Evolutionary conservation across 64 coral and sea anemone species (phyloP).

Genomic region (Montipora efflorescens): DNA sequence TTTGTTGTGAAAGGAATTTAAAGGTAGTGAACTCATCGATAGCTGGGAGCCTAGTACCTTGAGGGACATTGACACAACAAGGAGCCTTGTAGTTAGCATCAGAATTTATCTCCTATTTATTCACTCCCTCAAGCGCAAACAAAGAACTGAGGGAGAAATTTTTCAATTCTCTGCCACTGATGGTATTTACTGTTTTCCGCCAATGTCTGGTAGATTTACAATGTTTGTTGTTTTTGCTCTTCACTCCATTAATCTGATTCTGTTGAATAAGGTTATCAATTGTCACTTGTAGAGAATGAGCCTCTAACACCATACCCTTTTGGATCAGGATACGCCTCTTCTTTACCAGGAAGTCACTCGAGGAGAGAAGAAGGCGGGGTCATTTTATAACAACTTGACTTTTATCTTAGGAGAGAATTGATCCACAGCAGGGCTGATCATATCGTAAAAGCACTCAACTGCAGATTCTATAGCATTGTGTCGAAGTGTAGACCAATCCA

Average conservation of each 20-base stretch:
- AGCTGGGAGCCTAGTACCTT: too few species aligned
- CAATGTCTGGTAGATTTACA: slow-evolving; percentile 2
- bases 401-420: background rate
- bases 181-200: slow-evolving; percentile 59
- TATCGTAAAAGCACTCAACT: background rate
- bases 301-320: slow-evolving; percentile 25
- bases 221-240: slow-evolving; percentile 23
- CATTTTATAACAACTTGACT: background rate
- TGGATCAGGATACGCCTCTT: background rate
- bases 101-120: slow-evolving; percentile 62
- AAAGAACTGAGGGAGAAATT: slow-evolving; percentile 21
- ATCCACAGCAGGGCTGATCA: background rate
- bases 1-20: too few species aligned
- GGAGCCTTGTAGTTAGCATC: slow-evolving; percentile 49
- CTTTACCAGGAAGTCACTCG: background rate
- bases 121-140: slow-evolving; percentile 53
- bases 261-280: slow-evolving; percentile 56
- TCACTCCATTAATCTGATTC: slow-evolving; percentile 61
- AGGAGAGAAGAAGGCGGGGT: background rate
- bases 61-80: too few species aligned
- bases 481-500: background rate
- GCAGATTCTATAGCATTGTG: background rate
- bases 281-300: slow-evolving; percentile 12
- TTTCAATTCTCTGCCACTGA: slow-evolving; percentile 45
- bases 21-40: background rate